Evolutionary conservation across 2,113 vertebrate genomes (phyloP).

Genomic region (Ibidorhyncha struthersii): DNA sequence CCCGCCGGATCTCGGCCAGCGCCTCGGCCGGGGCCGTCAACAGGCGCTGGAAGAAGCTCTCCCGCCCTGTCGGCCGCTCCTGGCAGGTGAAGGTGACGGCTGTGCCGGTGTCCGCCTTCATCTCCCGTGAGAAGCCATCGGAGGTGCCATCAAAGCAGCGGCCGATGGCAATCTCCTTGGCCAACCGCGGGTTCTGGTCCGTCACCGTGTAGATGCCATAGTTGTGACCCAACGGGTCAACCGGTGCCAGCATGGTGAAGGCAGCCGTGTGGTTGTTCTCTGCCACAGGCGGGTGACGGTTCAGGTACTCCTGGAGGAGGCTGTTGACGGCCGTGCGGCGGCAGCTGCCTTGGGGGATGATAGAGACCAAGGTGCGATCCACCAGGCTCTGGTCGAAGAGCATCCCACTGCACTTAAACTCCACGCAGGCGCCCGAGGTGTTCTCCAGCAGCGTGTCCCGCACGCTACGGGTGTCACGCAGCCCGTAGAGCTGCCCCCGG

Average conservation of each 20-base stretch:
- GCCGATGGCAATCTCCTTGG: constrained; percentile 97
- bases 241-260: constrained; percentile 90
- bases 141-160: constrained; percentile 97
- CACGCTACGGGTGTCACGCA: constrained; percentile 93
- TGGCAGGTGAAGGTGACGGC: constrained; percentile 90
- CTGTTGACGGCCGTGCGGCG: constrained; percentile 77
- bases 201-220: constrained; percentile 98
- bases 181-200: constrained; percentile 91
- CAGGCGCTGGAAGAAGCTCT: constrained; percentile 92
- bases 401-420: constrained; percentile 98
- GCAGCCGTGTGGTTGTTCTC: constrained; percentile 78
- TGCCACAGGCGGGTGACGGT: constrained; percentile 82
- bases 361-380: constrained; percentile 87
- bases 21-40: constrained; percentile 84
- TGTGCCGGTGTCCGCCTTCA: constrained; percentile 84
- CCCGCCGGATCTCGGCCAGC: constrained; percentile 85
- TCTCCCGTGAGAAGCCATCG: constrained; percentile 93
- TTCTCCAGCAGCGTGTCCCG: constrained; percentile 75
- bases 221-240: constrained; percentile 96
- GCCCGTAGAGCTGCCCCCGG: constrained; percentile 87
- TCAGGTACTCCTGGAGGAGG: constrained; percentile 89
- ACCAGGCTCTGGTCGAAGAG: constrained; percentile 88
- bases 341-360: constrained; percentile 91
- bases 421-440: constrained; percentile 88
- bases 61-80: constrained; percentile 79